Conservation (phyloP, 1,140 invertebrate genomes). For the Calephelis virginiensis region DNA sequence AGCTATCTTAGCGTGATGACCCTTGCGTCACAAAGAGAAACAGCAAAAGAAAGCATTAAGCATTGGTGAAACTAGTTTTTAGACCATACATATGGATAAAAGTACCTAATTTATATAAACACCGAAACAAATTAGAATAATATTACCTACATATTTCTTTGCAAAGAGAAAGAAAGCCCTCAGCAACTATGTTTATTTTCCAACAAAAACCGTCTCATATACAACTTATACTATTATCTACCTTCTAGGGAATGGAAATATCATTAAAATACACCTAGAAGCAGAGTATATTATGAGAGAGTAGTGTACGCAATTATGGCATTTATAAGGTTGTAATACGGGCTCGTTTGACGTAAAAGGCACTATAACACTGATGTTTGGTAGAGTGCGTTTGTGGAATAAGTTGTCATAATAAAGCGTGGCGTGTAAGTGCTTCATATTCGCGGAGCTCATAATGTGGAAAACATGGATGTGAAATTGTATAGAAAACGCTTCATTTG, state of each 20-base stretch:
- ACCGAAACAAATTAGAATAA: no score
- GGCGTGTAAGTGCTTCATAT: conserved; percentile 45
- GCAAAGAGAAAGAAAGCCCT: neutral
- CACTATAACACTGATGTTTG: conserved; percentile 16
- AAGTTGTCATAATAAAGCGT: conserved; percentile 48
- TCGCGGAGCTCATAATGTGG: conserved; percentile 29
- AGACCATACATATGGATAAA: no score
- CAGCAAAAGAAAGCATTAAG: no score
- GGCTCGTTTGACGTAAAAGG: conserved; percentile 23
- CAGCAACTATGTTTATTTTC: conserved; percentile 1
- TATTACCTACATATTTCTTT: no score
- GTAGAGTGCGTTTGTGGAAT: conserved; percentile 35
- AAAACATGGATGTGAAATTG: conserved; percentile 21
- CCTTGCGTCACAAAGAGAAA: no score
- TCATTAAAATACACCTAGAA: conserved; percentile 23
- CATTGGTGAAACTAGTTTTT: no score
- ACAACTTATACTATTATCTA: conserved; percentile 17
- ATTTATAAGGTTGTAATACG: conserved; percentile 12
- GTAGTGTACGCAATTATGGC: conserved; percentile 19
- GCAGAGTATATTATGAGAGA: neutral
- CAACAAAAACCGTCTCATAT: neutral
- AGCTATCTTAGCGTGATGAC: no score
- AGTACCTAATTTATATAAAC: no score
- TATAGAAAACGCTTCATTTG: conserved; percentile 7
- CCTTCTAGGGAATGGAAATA: conserved; percentile 14